Percentiles rank a stretch among this genome's conserved stretches.
phyloP scores from a whole-genome alignment of 2,888 invertebrate species.

The Melieria picta region DNA sequence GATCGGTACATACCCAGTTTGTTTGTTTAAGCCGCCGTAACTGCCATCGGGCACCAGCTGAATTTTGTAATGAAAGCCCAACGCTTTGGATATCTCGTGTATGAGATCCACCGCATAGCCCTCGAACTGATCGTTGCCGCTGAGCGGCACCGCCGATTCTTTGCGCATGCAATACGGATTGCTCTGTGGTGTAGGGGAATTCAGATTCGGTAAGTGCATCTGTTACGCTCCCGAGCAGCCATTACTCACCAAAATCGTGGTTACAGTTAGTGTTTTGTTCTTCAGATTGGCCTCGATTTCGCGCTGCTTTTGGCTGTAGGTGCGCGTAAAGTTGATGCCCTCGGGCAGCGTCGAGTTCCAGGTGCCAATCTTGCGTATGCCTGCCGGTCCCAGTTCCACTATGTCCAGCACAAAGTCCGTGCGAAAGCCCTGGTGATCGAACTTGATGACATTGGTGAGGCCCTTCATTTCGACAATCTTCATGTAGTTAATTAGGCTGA shows the following conservation, averaged over 20 bases:
- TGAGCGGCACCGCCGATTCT: constrained; percentile 82
- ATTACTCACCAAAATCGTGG: constrained; percentile 85
- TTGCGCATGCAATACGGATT: constrained; percentile 96
- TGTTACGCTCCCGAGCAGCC: background rate
- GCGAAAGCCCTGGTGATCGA: constrained; percentile 93
- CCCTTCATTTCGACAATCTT: constrained; percentile 95
- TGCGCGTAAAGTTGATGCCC: constrained; percentile 87
- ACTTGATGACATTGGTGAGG: constrained; percentile 91
- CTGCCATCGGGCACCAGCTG: constrained; percentile 85
- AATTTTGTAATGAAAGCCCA: constrained; percentile 90
- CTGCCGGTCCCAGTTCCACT: constrained; percentile 86
- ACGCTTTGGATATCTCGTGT: constrained; percentile 86
- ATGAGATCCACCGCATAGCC: constrained; percentile 96
- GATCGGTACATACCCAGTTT: constrained; percentile 68
- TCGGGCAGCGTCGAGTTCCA: constrained; percentile 83
- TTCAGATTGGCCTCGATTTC: constrained; percentile 90
- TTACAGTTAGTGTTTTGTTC: constrained; percentile 91
- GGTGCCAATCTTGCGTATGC: constrained; percentile 84
- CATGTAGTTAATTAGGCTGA: constrained; percentile 95
- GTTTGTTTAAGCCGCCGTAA: constrained; percentile 83
- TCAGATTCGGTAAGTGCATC: background rate
- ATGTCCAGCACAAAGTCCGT: constrained; percentile 92
- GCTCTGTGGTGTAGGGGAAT: constrained; percentile 72
- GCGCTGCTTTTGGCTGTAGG: constrained; percentile 85
- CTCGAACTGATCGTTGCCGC: constrained; percentile 92